Conservation (phyloP, 2,888 invertebrate genomes). For the Xanthorhoe designata region DNA sequence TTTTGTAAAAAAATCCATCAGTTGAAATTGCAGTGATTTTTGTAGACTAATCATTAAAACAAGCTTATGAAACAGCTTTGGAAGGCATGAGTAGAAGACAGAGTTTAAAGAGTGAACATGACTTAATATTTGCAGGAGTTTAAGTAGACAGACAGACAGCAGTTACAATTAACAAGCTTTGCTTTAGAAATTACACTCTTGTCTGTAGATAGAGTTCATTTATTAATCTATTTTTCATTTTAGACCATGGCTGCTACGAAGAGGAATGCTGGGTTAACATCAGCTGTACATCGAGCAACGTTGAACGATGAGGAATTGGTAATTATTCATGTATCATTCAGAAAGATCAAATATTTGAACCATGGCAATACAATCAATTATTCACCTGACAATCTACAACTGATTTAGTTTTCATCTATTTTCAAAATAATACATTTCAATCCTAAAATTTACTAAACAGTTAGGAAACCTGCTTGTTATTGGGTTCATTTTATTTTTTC, state of each 20-base stretch:
- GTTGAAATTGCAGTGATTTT: constrained; percentile 27
- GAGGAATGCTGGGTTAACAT: constrained; percentile 98
- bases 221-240: constrained; percentile 52
- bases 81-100: constrained; percentile 64
- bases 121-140: constrained; percentile 30
- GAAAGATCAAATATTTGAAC: not conserved
- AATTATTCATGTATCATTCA: constrained; percentile 70
- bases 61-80: constrained; percentile 66
- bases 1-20: constrained; percentile 37
- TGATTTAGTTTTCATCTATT: no score
- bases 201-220: constrained; percentile 5
- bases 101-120: constrained; percentile 26
- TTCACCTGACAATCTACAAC: no score
- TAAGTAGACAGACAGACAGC: constrained; percentile 39
- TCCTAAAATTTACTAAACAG: no score
- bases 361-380: no score
- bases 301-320: constrained; percentile 99
- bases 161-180: constrained; percentile 41
- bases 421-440: no score
- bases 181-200: constrained; percentile 41
- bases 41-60: constrained; percentile 41
- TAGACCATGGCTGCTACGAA: constrained; percentile 99
- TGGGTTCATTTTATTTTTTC: no score
- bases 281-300: constrained; percentile 98
- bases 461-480: no score